These are phyloP conservation scores for Ibidorhyncha struthersii DNA, from an alignment of 2,113 vertebrate genomes.

Conservation along the genomic window DNA sequence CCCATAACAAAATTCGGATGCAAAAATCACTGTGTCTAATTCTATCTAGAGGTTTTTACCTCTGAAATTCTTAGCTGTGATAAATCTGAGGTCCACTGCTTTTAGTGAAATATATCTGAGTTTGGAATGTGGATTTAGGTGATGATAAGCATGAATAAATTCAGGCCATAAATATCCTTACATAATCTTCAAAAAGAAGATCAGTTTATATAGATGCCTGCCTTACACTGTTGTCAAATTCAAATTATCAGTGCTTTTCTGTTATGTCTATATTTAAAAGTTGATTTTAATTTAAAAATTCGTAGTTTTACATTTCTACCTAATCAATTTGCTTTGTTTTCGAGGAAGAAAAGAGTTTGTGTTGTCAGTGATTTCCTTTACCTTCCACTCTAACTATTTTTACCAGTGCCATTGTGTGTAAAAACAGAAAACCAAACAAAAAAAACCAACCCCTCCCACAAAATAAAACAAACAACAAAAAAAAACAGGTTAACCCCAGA, in stretches of 20 bases:
- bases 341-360: background rate
- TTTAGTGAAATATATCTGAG: conserved; percentile 10
- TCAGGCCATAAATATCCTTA: background rate
- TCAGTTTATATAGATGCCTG: background rate
- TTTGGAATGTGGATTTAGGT: conserved; percentile 21
- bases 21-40: background rate
- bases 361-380: background rate
- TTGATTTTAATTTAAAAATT: background rate
- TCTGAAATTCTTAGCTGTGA: background rate
- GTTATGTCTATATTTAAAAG: background rate
- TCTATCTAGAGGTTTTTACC: fast-evolving
- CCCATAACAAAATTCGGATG: background rate
- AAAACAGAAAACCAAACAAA: background rate
- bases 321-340: background rate
- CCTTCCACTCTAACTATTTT: background rate
- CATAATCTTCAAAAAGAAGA: background rate
- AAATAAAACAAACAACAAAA: background rate
- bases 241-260: background rate
- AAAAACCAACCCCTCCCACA: background rate
- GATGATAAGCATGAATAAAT: background rate
- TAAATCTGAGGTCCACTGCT: background rate
- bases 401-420: background rate
- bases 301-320: background rate
- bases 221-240: background rate
- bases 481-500: background rate